These are phyloP conservation scores for Cyprinodon tularosa DNA, from an alignment of 2,113 vertebrate genomes.

Conservation along the genomic window DNA sequence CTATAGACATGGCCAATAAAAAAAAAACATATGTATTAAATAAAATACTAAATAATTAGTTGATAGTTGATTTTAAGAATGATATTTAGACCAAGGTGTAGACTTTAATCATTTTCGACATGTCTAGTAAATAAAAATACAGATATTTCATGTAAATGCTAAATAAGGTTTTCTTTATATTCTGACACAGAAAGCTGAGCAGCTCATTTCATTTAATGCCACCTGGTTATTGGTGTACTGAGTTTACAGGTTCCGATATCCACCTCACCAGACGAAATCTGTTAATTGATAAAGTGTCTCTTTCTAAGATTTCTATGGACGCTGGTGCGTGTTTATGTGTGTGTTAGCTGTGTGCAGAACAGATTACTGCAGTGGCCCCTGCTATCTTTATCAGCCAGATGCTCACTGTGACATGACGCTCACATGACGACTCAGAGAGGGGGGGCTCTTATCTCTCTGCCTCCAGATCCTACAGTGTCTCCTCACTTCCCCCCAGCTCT, in stretches of 20 bases:
- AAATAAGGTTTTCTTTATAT: neutral
- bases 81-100: neutral
- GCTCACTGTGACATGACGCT: slow-evolving; percentile 51
- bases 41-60: too few species aligned
- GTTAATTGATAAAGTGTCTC: slow-evolving; percentile 51
- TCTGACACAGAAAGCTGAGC: neutral
- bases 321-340: neutral
- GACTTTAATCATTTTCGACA: neutral
- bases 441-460: slow-evolving; percentile 57
- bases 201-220: slow-evolving; percentile 19
- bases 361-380: slow-evolving; percentile 54
- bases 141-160: neutral
- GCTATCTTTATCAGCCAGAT: slow-evolving; percentile 59
- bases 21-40: too few species aligned
- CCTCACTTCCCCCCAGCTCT: neutral
- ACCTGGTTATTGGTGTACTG: slow-evolving; percentile 37
- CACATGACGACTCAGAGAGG: slow-evolving; percentile 48
- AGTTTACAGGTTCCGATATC: slow-evolving; percentile 43
- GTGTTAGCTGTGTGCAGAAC: slow-evolving; percentile 41
- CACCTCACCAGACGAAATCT: slow-evolving; percentile 61
- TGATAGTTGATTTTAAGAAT: neutral
- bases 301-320: slow-evolving; percentile 27
- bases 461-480: slow-evolving; percentile 53
- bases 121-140: neutral
- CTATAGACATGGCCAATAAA: too few species aligned